Evolutionary conservation across 2,888 invertebrate genomes (phyloP), one percentile per base, ranked within the genome.

Genomic region (Eledone cirrhosa): DNA sequence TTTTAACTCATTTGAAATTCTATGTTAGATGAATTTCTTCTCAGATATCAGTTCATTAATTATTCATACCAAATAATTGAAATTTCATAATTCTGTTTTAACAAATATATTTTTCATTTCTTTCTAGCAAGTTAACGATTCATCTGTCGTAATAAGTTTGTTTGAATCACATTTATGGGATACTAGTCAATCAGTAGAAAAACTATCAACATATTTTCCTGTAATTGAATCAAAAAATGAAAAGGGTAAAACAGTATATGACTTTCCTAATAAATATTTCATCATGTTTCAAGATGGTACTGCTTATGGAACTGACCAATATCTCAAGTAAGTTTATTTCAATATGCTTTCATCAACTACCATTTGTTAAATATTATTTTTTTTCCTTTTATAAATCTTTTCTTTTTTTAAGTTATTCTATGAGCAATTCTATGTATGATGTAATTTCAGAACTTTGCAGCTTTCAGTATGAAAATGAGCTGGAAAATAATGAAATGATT

Each of bases 91-190:
- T 41, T 41, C 5, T 41, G 22, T 48, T 76, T 22, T 16, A n/a
- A 24, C 3, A 29, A 85, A 22, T 83, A 80, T 74, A 75, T 84
- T 82, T 86, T 85, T 80, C 78, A 81, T 33, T 24, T 78, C 24
- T 74, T 86, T 93, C 77, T 91, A 96, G 92, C 96, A 97, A 91
- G 91, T 99, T 80, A 94, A 95, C 86, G 99, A 99, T 89, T 99
- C 98, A 83, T 94, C 96, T 29, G 95, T 97, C 90, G 98, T 99
- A 78, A 94, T 99, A 85, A 98, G 98, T 8, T 92, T 95, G 1
- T 89, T 99, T 78, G 94, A 95, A 75, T 95, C 97, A 1, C 94
- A 94, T 88, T 90, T 97, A 48, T 90, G 86, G 47, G 88, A 90
- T 81, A 83, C 85, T 74, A 78, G 85, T 19, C 83, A 89, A 92